Conservation (phyloP, 2,113 vertebrate genomes). For the Regulus satrapa region DNA sequence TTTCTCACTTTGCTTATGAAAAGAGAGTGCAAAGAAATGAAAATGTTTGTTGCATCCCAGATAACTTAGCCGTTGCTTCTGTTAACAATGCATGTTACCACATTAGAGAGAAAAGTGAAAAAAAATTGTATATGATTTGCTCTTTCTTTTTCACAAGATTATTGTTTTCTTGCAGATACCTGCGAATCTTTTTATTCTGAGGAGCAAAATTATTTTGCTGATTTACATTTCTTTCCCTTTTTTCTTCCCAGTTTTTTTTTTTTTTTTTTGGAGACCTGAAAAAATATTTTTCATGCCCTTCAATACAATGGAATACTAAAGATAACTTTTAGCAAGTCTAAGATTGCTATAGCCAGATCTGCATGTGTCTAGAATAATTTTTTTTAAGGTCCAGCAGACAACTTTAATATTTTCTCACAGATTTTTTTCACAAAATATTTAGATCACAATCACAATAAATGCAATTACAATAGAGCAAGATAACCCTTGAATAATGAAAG, state of each 20-base stretch:
- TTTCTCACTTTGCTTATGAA: neutral
- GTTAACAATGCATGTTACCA: neutral
- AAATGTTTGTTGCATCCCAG: neutral
- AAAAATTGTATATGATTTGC: neutral
- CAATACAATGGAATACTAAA: neutral
- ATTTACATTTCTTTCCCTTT: neutral
- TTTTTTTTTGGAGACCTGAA: accelerated
- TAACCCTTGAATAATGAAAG: neutral
- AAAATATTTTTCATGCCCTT: neutral
- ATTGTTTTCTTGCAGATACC: neutral
- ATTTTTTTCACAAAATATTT: neutral
- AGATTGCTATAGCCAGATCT: neutral
- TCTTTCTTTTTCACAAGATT: neutral
- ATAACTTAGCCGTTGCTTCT: neutral
- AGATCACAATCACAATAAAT: neutral
- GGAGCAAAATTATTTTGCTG: neutral
- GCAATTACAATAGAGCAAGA: neutral
- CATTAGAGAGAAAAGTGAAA: neutral
- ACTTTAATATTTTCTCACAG: neutral
- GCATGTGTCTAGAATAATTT: neutral
- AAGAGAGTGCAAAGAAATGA: neutral
- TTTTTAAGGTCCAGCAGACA: neutral
- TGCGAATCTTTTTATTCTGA: neutral
- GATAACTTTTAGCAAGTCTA: neutral
- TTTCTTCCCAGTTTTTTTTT: no score